A percentile compares a stretch with the other conserved stretches of the same genome.
These are phyloP conservation scores for Rhinopomastus cyanomelas DNA, from an alignment of 2,113 vertebrate species.

Conservation along the genomic window DNA sequence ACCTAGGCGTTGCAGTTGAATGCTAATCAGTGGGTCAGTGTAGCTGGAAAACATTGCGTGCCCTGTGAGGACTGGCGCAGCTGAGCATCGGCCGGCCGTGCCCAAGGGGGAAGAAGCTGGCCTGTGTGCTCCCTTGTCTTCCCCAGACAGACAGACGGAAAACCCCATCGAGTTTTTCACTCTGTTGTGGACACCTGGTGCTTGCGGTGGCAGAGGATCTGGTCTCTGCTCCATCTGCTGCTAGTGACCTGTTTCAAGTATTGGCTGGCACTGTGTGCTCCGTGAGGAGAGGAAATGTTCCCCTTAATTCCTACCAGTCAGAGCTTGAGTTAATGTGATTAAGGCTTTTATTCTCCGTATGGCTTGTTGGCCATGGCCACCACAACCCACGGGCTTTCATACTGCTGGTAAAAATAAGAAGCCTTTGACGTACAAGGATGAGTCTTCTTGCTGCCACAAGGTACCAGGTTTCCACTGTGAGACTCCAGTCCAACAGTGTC, in stretches of 20 bases:
- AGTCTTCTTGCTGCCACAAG: background rate
- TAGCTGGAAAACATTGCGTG: background rate
- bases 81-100: fast-evolving
- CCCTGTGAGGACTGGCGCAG: background rate
- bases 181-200: background rate
- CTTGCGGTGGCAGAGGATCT: background rate
- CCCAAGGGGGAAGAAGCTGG: background rate
- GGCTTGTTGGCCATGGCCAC: background rate
- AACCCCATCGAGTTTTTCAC: background rate
- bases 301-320: slow-evolving; percentile 42
- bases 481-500: background rate
- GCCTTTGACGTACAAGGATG: background rate
- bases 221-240: slow-evolving; percentile 22
- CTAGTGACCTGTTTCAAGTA: background rate
- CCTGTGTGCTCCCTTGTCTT: background rate
- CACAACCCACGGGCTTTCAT: background rate
- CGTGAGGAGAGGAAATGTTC: slow-evolving; percentile 15
- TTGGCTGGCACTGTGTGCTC: background rate
- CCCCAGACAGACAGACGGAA: fast-evolving
- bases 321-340: slow-evolving; percentile 55
- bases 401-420: background rate
- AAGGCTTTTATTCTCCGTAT: background rate
- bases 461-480: background rate
- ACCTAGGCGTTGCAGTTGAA: slow-evolving; percentile 45
- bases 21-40: slow-evolving; percentile 43